phyloP scores from a whole-genome alignment of 2,113 vertebrate genomes.

The Pogonocichla stellata region DNA sequence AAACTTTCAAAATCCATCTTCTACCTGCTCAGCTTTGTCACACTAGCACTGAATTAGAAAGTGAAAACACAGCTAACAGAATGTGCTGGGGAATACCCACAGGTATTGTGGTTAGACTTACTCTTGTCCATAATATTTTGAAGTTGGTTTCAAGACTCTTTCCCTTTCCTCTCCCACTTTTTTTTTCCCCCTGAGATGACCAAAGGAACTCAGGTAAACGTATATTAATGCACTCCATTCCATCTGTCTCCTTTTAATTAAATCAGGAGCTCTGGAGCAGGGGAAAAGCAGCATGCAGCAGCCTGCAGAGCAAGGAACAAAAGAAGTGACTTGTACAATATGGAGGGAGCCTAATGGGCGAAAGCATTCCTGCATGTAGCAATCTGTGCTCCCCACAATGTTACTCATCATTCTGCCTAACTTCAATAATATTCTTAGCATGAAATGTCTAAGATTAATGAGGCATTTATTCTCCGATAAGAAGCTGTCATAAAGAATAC shows the following conservation, averaged over 20 bases:
- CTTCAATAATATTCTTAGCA: constrained; percentile 71
- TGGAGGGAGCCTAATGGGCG: constrained; percentile 32
- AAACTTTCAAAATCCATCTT: constrained; percentile 1
- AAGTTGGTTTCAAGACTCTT: neutral
- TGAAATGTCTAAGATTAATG: constrained; percentile 69
- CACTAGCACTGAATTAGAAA: neutral
- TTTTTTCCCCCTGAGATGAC: neutral
- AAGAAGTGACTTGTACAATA: constrained; percentile 34
- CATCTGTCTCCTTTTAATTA: constrained; percentile 39
- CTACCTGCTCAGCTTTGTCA: neutral
- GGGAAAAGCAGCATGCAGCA: constrained; percentile 31
- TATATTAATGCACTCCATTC: neutral
- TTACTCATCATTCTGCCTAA: constrained; percentile 64
- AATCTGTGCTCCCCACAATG: constrained; percentile 61
- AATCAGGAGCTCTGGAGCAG: neutral
- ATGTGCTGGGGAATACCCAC: neutral
- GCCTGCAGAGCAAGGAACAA: constrained; percentile 28
- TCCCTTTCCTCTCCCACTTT: neutral
- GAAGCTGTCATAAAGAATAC: constrained; percentile 44
- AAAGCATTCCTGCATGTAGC: constrained; percentile 49
- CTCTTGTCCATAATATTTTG: neutral
- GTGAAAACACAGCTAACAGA: neutral
- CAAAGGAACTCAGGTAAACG: neutral
- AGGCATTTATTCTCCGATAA: constrained; percentile 57
- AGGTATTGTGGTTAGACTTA: neutral